These are phyloP conservation scores for Scarus forsteni DNA, from an alignment of 2,797 vertebrate species.

Conservation along the genomic window DNA sequence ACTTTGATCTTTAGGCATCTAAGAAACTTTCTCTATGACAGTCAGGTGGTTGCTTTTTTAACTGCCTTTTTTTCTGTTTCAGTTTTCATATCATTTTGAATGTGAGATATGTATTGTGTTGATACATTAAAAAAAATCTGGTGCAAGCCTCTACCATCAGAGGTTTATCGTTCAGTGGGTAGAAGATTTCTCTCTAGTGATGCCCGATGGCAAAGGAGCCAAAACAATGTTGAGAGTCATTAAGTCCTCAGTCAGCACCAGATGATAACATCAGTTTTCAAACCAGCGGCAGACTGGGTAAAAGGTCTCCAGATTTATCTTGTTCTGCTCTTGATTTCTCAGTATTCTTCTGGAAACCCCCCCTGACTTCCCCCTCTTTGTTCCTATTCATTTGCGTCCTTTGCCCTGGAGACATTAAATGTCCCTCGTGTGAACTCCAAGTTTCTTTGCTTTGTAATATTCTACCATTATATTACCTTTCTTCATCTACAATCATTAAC, in stretches of 20 bases:
- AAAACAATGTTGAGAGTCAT: too few species aligned
- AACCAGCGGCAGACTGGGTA: neutral
- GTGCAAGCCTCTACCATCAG: too few species aligned
- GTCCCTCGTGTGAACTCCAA: neutral
- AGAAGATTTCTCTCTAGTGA: too few species aligned
- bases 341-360: slow-evolving; percentile 30
- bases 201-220: too few species aligned
- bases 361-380: slow-evolving; percentile 2
- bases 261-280: neutral
- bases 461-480: neutral
- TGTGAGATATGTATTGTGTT: too few species aligned
- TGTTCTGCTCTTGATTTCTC: neutral
- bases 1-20: too few species aligned
- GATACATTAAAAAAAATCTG: too few species aligned
- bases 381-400: neutral
- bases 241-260: neutral
- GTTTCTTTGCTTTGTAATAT: neutral
- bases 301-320: neutral
- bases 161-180: too few species aligned
- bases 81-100: too few species aligned
- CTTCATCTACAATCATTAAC: slow-evolving; percentile 5
- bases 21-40: too few species aligned
- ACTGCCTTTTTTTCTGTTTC: too few species aligned
- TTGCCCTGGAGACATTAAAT: neutral
- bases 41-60: too few species aligned